Evolutionary conservation across 2,113 vertebrate species (phyloP), one percentile per base, ranked within the genome.

Genomic region (Tretioscincus oriximinensis): DNA sequence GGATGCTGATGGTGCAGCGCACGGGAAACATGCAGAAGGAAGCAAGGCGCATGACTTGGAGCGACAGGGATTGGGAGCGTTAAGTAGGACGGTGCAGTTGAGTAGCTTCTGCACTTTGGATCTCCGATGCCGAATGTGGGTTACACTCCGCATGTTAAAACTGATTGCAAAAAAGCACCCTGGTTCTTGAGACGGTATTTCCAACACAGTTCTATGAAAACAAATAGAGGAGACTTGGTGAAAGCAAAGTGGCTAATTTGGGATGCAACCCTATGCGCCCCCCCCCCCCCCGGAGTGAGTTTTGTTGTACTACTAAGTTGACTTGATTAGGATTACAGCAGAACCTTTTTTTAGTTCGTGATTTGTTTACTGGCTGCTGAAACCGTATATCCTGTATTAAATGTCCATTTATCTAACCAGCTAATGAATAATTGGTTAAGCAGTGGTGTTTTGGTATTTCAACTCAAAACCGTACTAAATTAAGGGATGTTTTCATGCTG

Each of bases 101-200:
- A 41, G 24, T 45, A 45, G 7, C 20, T 29, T 16, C 78, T 5
- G 66, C 0, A 0, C 14, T 58, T 20, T 58, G 12, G 28, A 21
- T 6, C 0, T 67, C 9, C 63, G 0, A 1, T 78, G 1, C 3
- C 67, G 45, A 2, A 41, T 0, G 31, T 58, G n/a, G 77, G 22
- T 87, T n/a, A 68, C 65, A 83, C 1, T 76, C 66, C 2, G 6
- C 45, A 1, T 0, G 0, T 5, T 76, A 74, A n/a, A 4, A 0
- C 26, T 3, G 29, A 41, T 1, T 41, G 1, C 70, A 63, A 16
- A 12, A n/a, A 79, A 71, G 41, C 9, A 41, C 8, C 6, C 66
- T 60, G 26, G 61, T 79, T 70, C 31, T 71, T 22, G 66, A 70
- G 41, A 9, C 11, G 11, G 20, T 60, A 12, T 24, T 35, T 70